Base-by-base conservation (phyloP, 2,797 vertebrate genomes). In the Prunella strophiata region DNA sequence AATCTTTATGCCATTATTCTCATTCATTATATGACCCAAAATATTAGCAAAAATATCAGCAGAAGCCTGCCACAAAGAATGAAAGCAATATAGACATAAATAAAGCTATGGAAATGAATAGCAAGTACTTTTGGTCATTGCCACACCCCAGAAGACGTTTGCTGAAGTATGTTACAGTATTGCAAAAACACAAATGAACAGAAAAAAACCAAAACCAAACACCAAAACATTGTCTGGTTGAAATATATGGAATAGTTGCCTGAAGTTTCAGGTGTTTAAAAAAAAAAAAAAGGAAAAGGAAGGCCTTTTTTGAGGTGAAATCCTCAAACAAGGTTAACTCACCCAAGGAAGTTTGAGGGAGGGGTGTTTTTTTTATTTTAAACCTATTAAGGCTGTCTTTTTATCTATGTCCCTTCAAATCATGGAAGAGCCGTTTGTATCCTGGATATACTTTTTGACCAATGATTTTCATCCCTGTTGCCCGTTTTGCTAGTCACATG, bases 401-500 rank as follows among this genome's bases (percentile, higher is more conserved):
- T 71, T 32, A 67, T 40, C 11, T 51, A 6, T 38, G 30, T 27
- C 25, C 9, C 14, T 63, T 83, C 45, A 67, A 78, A 43, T 50
- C 57, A 45, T 48, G 34, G 10, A 93, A 91, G 67, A 85, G 63
- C 3, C 9, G 79, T 88, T 74, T 66, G n/a, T 66, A 61, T 66
- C 29, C 48, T 65, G 14, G 22, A 34, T 68, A 75, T 23, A 86
- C 65, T 85, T 91, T 91, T 76, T 61, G 16, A 65, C 45, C 55
- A 88, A 61, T 4, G 1, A 76, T 70, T 84, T 96, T 34, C 32
- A 78, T 87, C 51, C 47, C 48, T 63, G 27, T 58, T 95, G 86
- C 81, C 61, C 90, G 27, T 48, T 94, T 65, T 63, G 29, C 72
- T 61, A 90, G 38, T 91, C 85, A 95, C 4, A 43, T 62, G 57